Evolutionary conservation across 1,140 invertebrate species (phyloP).

Genomic region (Heliconius himera): DNA sequence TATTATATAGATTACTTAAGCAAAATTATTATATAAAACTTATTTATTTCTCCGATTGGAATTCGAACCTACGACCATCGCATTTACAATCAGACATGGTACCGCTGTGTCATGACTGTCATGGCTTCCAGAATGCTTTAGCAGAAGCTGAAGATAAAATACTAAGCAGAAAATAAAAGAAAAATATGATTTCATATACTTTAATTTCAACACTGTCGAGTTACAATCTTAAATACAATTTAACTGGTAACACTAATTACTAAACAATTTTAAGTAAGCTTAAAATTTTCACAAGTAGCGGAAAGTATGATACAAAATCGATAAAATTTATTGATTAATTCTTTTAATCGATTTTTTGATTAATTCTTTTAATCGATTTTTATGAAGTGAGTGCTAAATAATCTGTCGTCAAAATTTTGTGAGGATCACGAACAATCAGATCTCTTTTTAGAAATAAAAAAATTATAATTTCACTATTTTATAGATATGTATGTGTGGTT

Average conservation of each 20-base stretch:
- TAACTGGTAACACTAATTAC: slow-evolving; percentile 2
- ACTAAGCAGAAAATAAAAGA: background rate
- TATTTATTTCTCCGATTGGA: too few species aligned
- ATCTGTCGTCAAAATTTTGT: background rate
- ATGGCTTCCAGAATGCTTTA: too few species aligned
- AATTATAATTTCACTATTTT: background rate
- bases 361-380: background rate
- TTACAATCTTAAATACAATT: slow-evolving; percentile 19
- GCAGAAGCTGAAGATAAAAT: background rate
- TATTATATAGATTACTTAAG: too few species aligned
- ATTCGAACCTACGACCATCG: too few species aligned
- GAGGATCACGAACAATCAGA: background rate
- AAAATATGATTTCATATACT: slow-evolving; percentile 16
- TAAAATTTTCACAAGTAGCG: background rate
- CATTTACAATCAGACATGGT: too few species aligned
- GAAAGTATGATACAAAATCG: background rate
- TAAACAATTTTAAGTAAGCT: slow-evolving; percentile 4
- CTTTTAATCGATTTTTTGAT: background rate
- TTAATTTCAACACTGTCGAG: slow-evolving; percentile 27
- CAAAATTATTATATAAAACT: too few species aligned
- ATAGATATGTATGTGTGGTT: too few species aligned
- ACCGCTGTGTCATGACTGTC: too few species aligned
- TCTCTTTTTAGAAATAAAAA: background rate
- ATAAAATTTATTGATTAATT: background rate
- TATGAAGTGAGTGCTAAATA: background rate